Evolutionary conservation across 1,140 invertebrate genomes (phyloP).

Genomic region (Polypedilum pembai): DNA sequence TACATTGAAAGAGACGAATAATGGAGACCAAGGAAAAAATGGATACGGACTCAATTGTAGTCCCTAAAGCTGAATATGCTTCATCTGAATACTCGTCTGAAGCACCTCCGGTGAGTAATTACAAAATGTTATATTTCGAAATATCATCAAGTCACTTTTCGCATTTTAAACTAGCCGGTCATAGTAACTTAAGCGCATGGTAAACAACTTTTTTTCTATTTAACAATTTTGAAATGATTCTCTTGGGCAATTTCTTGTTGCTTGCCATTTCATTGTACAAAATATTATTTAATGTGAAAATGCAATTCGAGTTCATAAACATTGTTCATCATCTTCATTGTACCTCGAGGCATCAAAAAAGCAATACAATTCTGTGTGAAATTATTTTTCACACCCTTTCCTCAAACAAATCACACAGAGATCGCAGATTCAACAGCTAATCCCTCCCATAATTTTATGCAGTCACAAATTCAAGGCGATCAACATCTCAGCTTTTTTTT

Average conservation of each 20-base stretch:
- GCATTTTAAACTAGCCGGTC: too few species aligned
- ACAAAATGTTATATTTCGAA: not conserved
- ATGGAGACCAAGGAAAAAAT: slow-evolving; percentile 12
- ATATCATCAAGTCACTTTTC: too few species aligned
- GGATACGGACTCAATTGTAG: slow-evolving; percentile 9
- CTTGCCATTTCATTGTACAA: not conserved
- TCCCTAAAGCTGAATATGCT: not conserved
- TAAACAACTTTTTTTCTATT: not conserved
- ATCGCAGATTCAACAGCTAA: not conserved
- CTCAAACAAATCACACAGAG: not conserved
- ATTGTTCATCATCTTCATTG: too few species aligned
- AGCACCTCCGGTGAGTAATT: slow-evolving; percentile 9
- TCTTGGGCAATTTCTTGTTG: not conserved
- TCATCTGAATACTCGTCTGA: slow-evolving; percentile 1
- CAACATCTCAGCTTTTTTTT: not conserved
- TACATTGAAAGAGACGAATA: too few species aligned
- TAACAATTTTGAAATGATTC: not conserved
- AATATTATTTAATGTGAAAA: not conserved
- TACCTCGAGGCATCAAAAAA: too few species aligned
- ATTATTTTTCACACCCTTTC: not conserved
- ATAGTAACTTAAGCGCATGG: not conserved
- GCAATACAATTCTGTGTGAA: too few species aligned
- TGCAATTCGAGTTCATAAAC: not conserved
- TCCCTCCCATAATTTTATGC: not conserved
- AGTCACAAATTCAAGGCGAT: slow-evolving; percentile 2